These are phyloP conservation scores for Conger conger DNA, from an alignment of 2,113 vertebrate species.

Conservation along the genomic window DNA sequence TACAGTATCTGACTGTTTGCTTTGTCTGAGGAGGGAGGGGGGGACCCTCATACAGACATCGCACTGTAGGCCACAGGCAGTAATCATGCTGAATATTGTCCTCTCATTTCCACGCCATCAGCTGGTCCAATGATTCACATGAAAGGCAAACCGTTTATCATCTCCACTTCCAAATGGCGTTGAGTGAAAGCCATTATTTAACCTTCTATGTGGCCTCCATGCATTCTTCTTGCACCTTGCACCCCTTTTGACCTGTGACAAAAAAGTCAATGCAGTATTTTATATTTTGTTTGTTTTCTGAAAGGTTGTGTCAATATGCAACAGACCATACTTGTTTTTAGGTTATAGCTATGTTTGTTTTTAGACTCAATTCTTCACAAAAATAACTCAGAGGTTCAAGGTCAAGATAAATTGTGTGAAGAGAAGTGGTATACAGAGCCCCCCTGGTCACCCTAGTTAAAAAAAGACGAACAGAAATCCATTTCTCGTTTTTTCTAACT, in stretches of 20 bases:
- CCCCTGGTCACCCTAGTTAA: no score
- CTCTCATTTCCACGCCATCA: not conserved
- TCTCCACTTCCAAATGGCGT: not conserved
- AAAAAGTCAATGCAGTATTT: not conserved
- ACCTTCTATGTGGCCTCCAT: not conserved
- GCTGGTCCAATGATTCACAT: not conserved
- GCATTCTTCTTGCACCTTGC: not conserved
- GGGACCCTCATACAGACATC: not conserved
- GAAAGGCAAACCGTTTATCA: not conserved
- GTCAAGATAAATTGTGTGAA: not conserved
- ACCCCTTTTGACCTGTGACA: not conserved
- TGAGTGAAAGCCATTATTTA: not conserved
- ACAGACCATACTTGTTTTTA: not conserved
- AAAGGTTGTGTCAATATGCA: not conserved
- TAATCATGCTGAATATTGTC: conserved; percentile 3
- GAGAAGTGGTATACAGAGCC: not conserved
- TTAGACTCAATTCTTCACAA: not conserved
- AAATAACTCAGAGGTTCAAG: not conserved
- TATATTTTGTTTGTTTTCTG: not conserved
- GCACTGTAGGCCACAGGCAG: not conserved
- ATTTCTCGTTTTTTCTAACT: no score
- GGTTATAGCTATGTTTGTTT: not conserved
- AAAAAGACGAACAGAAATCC: no score
- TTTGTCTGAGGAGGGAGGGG: not conserved
- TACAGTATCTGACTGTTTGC: conserved; percentile 1